Evolutionary conservation across 2,888 invertebrate genomes (phyloP), one percentile per base, ranked within the genome.

Genomic region (Polymixis flavicincta): DNA sequence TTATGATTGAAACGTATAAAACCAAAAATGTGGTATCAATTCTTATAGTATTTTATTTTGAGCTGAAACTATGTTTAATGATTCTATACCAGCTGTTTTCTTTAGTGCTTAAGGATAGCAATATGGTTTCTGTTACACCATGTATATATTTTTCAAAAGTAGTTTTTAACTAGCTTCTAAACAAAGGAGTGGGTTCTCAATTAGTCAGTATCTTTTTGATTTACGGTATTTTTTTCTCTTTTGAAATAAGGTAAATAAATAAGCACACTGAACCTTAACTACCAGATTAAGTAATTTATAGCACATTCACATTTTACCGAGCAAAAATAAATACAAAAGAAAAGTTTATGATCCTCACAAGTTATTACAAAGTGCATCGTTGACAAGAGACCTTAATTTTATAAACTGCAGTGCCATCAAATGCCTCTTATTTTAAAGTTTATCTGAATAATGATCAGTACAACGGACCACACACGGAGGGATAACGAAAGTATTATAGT

Each of bases 391-490:
- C 65, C 22, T 81, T 71, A 73, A 80, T 66, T 73, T 79, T 63
- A 68, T 63, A 80, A 85, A 80, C 66, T 71, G 48, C 68, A 70
- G 64, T 73, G 67, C 63, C 63, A 72, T 83, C 81, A 81, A 77
- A 57, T 19, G 8, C 28, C 32, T 63, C 65, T 78, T 80, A 75
- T 76, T 80, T 78, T 73, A 66, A 68, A 72, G 64, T 83, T 83
- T 83, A 85, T 87, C 80, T 81, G 63, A 63, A 60, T 48, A 71
- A 67, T 74, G 52, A 87, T 83, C 76, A 37, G 60, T 63, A 48
- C 50, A 50, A 42, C 32, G 42, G 85, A 70, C 87, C 87, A 78
- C 87, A 85, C 83, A 85, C 67, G 57, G 37, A 42, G 77, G 71
- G 77, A 67, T 69, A 65, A 67, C 14, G 67, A 71, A 69, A 60